Percentiles rank a stretch among this genome's conserved stretches.
These are phyloP conservation scores for Cosmia trapezina DNA, from an alignment of 2,888 invertebrate species.

Conservation along the genomic window DNA sequence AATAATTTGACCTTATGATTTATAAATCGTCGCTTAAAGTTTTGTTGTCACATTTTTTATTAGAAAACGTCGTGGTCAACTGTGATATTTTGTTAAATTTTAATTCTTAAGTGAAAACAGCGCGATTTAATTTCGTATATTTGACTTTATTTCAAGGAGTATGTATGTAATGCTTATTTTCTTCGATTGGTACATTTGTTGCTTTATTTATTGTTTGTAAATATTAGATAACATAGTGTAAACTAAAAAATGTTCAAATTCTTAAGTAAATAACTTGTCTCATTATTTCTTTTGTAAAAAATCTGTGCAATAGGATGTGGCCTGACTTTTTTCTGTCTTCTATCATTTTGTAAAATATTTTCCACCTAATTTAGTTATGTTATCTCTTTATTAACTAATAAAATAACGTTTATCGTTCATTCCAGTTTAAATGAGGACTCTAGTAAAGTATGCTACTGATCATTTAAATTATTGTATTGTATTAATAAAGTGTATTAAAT, in stretches of 20 bases:
- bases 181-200: conserved; percentile 83
- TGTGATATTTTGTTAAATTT: conserved; percentile 91
- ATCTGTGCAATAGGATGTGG: conserved; percentile 88
- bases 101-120: conserved; percentile 84
- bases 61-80: conserved; percentile 88
- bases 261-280: conserved; percentile 67
- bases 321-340: conserved; percentile 78
- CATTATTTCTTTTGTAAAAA: conserved; percentile 71
- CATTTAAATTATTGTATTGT: conserved; percentile 90
- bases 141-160: conserved; percentile 73
- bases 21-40: conserved; percentile 72
- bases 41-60: conserved; percentile 82
- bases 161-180: conserved; percentile 76
- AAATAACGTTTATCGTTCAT: conserved; percentile 90
- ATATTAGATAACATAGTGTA: conserved; percentile 82
- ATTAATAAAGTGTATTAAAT: conserved; percentile 89
- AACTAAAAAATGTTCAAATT: conserved; percentile 82
- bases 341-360: conserved; percentile 81
- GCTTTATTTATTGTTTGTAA: conserved; percentile 90
- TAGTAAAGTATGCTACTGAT: conserved; percentile 88
- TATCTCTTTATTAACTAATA: conserved; percentile 88
- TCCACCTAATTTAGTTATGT: conserved; percentile 85
- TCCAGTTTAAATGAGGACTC: conserved; percentile 90
- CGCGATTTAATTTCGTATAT: conserved; percentile 79
- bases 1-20: conserved; percentile 67